A percentile compares a stretch with the other conserved stretches of the same genome.
These are phyloP conservation scores for Mystacornis crossleyi DNA, from an alignment of 2,113 vertebrate species.

Conservation along the genomic window DNA sequence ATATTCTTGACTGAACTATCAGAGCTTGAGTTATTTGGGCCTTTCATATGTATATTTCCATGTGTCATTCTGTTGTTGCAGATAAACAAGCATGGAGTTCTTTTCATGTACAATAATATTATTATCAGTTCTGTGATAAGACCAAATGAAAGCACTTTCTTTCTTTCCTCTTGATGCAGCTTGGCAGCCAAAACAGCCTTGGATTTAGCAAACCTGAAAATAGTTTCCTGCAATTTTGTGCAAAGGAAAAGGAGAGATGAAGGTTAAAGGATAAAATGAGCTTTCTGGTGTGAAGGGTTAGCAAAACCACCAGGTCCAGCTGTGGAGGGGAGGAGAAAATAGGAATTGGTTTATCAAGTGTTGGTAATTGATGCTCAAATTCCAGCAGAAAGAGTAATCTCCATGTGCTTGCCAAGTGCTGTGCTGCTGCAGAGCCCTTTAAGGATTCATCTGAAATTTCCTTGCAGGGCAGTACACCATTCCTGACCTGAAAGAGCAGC, in stretches of 20 bases:
- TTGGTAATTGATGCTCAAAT: background rate
- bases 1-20: slow-evolving; percentile 2
- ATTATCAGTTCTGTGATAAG: slow-evolving; percentile 17
- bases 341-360: fast-evolving
- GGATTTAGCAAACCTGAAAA: slow-evolving; percentile 2
- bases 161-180: background rate
- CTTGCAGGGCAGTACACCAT: background rate
- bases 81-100: slow-evolving; percentile 3
- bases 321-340: background rate
- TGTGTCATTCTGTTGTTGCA: slow-evolving; percentile 9
- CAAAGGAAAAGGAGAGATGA: background rate
- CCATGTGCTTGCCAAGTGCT: background rate
- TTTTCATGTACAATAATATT: slow-evolving; percentile 20
- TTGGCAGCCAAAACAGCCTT: slow-evolving; percentile 35
- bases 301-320: background rate
- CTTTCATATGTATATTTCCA: slow-evolving; percentile 30
- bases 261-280: background rate
- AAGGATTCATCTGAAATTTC: background rate
- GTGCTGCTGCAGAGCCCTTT: background rate
- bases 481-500: background rate
- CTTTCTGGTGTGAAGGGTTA: background rate
- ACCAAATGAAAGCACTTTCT: background rate
- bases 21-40: background rate
- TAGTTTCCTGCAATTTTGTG: background rate
- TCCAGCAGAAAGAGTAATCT: background rate